Conservation (phyloP, 2,797 vertebrate genomes). For the Typhlichthys subterraneus region DNA sequence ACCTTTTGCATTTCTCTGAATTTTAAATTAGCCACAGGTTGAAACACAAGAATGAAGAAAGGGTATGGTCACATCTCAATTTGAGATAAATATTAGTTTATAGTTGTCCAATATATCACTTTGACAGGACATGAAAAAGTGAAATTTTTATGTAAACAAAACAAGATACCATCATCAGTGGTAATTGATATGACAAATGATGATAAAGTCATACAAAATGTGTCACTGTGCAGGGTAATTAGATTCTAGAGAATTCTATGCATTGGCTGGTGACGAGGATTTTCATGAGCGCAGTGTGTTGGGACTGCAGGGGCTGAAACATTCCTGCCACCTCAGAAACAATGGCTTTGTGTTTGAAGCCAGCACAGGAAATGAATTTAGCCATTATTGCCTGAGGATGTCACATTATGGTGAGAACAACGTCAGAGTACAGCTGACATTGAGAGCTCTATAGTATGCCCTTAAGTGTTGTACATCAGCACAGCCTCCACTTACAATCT, state of each 20-base stretch:
- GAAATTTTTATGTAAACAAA: neutral
- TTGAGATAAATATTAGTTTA: neutral
- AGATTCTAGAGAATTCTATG: slow-evolving; percentile 13
- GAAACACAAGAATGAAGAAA: neutral
- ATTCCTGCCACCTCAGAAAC: slow-evolving; percentile 44
- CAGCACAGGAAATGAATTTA: slow-evolving; percentile 44
- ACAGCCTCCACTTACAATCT: neutral
- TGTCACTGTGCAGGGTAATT: slow-evolving; percentile 20
- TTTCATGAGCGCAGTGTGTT: slow-evolving; percentile 19
- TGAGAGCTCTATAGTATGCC: too few relatives aligned
- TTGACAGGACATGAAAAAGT: neutral
- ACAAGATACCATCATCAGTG: neutral
- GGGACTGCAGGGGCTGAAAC: slow-evolving; percentile 34
- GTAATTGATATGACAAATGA: neutral
- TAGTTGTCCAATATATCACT: neutral
- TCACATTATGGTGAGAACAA: slow-evolving; percentile 44
- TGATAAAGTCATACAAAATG: neutral
- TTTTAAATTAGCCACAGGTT: too few relatives aligned
- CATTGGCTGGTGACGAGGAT: slow-evolving; percentile 21
- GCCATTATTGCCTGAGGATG: slow-evolving; percentile 34
- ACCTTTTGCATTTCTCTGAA: neutral
- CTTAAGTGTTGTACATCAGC: too few relatives aligned
- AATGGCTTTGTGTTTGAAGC: slow-evolving; percentile 40
- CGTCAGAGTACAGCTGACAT: slow-evolving; percentile 5
- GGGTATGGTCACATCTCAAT: too few relatives aligned